phyloP scores from a whole-genome alignment of 2,888 invertebrate genomes.

The Hecatera dysodea region DNA sequence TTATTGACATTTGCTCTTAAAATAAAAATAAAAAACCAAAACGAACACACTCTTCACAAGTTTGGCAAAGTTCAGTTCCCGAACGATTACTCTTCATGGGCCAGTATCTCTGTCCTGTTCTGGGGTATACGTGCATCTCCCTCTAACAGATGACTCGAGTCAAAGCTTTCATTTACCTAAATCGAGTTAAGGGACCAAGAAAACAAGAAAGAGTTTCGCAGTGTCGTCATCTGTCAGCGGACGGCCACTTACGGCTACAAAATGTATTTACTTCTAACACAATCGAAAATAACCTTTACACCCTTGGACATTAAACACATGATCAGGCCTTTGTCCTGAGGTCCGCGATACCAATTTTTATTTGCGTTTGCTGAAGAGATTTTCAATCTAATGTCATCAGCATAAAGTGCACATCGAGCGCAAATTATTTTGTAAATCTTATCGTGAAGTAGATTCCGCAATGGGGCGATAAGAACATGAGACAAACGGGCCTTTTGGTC shows the following conservation, averaged over 20 bases:
- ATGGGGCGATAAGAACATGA: constrained; percentile 78
- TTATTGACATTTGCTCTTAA: constrained; percentile 9
- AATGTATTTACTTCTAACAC: constrained; percentile 52
- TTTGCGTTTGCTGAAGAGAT: constrained; percentile 40
- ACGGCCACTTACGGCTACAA: constrained; percentile 75
- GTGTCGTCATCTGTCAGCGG: constrained; percentile 85
- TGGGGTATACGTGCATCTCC: constrained; percentile 32
- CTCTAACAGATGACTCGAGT: constrained; percentile 74
- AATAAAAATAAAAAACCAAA: constrained; percentile 50
- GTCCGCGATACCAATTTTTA: constrained; percentile 38
- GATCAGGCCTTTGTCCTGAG: constrained; percentile 36
- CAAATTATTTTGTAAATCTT: constrained; percentile 62
- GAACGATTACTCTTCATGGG: constrained; percentile 66
- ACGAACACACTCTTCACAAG: constrained; percentile 53
- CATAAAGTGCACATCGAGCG: constrained; percentile 47
- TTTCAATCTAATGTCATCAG: constrained; percentile 44
- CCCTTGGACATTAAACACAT: constrained; percentile 52
- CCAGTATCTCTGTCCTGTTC: constrained; percentile 37
- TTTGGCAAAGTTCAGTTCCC: constrained; percentile 68
- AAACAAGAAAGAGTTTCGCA: constrained; percentile 84
- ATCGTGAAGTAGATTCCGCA: constrained; percentile 76
- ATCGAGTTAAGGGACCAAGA: constrained; percentile 84
- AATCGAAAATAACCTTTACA: constrained; percentile 65
- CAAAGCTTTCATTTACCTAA: constrained; percentile 82
- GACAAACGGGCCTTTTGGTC: constrained; percentile 79